phyloP scores from a whole-genome alignment of 2,113 vertebrate genomes.

The Castor canadensis region DNA sequence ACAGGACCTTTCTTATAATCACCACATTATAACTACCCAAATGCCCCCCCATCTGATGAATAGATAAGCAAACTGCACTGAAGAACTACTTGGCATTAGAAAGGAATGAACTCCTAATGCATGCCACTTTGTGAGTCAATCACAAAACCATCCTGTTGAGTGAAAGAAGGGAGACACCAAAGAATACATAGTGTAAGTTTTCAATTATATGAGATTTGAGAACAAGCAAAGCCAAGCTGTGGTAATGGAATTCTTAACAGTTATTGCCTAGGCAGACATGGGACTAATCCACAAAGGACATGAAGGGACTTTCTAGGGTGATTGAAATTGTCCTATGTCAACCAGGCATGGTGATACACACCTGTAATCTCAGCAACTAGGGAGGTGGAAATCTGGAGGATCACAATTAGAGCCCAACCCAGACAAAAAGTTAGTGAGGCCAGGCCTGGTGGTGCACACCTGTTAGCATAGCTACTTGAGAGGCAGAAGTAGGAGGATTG shows the following conservation, averaged over 20 bases:
- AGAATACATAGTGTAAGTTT: background rate
- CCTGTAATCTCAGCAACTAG: too few species aligned
- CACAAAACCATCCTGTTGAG: background rate
- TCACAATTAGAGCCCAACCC: too few species aligned
- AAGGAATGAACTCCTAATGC: background rate
- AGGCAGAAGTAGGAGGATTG: too few species aligned
- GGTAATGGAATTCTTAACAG: background rate
- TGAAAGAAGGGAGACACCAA: background rate
- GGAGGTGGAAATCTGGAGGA: too few species aligned
- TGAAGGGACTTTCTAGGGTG: background rate
- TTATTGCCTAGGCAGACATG: background rate
- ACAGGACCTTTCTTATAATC: background rate
- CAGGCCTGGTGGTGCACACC: too few species aligned
- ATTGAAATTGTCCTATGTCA: background rate
- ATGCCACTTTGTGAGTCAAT: background rate
- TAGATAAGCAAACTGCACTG: background rate
- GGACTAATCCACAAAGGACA: background rate
- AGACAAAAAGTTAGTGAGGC: too few species aligned
- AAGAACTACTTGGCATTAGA: background rate
- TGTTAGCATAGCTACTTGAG: too few species aligned
- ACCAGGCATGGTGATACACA: too few species aligned
- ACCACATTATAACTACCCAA: background rate
- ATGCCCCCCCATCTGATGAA: background rate
- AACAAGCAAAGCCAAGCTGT: background rate
- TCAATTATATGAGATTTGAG: background rate